Evolutionary conservation across 2,113 vertebrate species (phyloP).

Genomic region (Leptodactylus fuscus): DNA sequence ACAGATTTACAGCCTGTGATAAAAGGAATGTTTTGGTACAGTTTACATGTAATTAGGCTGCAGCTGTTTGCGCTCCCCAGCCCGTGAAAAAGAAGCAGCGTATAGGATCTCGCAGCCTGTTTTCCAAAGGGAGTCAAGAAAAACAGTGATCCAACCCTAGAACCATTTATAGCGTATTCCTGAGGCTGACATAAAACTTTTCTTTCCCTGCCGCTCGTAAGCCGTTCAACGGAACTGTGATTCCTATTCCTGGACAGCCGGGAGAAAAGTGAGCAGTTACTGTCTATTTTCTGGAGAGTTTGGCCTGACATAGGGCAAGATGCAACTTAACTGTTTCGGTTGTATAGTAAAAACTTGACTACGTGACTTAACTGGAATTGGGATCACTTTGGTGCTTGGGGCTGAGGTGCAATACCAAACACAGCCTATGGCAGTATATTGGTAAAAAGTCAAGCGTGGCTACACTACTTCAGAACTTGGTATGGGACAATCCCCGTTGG

Average conservation of each 20-base stretch:
- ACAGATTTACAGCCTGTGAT: constrained; percentile 87
- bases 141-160: constrained; percentile 81
- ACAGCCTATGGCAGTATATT: no score
- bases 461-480: no score
- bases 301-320: no score
- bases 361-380: background rate
- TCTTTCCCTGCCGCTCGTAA: constrained; percentile 64
- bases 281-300: background rate
- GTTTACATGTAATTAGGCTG: constrained; percentile 90
- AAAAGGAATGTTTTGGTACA: constrained; percentile 86
- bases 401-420: no score
- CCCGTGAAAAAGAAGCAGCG: constrained; percentile 75
- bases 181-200: constrained; percentile 55
- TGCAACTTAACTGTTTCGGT: background rate
- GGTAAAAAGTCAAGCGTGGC: no score
- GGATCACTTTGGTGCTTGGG: no score
- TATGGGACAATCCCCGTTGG: no score
- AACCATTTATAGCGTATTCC: constrained; percentile 74
- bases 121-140: constrained; percentile 78
- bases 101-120: constrained; percentile 73
- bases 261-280: background rate
- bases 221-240: constrained; percentile 55
- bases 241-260: constrained; percentile 16
- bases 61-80: constrained; percentile 84
- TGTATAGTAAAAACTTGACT: background rate